Conservation (phyloP, 1,140 invertebrate species). For the Drepana arcuata region DNA sequence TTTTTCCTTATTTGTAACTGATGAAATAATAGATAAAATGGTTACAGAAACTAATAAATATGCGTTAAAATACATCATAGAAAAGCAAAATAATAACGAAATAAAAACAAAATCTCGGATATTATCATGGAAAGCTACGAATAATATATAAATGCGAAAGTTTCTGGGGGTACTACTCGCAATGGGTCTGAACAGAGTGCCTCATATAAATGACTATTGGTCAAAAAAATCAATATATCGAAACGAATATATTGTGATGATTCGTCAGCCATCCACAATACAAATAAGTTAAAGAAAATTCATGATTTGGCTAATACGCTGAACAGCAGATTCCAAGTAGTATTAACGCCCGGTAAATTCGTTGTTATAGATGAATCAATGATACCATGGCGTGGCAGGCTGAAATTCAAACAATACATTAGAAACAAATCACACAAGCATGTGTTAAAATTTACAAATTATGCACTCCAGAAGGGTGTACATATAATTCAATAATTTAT, state of each 20-base stretch:
- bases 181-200: slow-evolving; percentile 8
- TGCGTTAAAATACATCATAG: not conserved
- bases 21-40: too few relatives aligned
- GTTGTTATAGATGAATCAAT: slow-evolving; percentile 9
- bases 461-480: slow-evolving; percentile 8
- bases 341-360: slow-evolving; percentile 7
- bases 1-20: slow-evolving; percentile 5
- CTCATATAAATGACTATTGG: slow-evolving; percentile 10
- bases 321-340: not conserved
- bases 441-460: slow-evolving; percentile 10
- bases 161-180: slow-evolving; percentile 4
- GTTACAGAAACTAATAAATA: slow-evolving; percentile 5
- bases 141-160: not conserved
- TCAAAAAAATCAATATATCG: slow-evolving; percentile 9
- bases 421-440: slow-evolving; percentile 8
- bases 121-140: slow-evolving; percentile 5
- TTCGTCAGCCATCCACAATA: not conserved
- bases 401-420: slow-evolving; percentile 7
- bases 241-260: slow-evolving; percentile 11
- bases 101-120: not conserved
- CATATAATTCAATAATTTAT: slow-evolving; percentile 16
- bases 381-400: slow-evolving; percentile 8
- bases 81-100: slow-evolving; percentile 5
- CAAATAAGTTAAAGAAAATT: not conserved
- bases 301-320: too few relatives aligned